Base-by-base conservation (phyloP, 2,888 invertebrate genomes). In the Athripsodes cinereus region DNA sequence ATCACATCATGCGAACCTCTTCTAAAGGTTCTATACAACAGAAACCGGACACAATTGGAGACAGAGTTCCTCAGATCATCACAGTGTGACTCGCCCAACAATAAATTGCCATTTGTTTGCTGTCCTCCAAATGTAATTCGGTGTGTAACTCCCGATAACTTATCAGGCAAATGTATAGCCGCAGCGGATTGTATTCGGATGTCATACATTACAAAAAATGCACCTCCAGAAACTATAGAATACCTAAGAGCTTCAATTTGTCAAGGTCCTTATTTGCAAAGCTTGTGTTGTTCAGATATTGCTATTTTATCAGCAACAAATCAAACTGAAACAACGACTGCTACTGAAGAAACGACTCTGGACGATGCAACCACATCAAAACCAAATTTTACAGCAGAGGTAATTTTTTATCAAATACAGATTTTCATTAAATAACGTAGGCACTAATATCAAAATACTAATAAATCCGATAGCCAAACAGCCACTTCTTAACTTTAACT, bases 201-300 rank as follows among this genome's bases (percentile, higher is more conserved):
- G n/a, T n/a, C n/a, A n/a, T n/a, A n/a, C n/a, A n/a, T n/a, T n/a
- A n/a, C n/a, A n/a, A n/a, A n/a, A 60, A 61, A 53, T 18, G 55
- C 52, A 44, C 53, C 46, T 40, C 57, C 49, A n/a, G 22, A 50
- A n/a, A 49, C 59, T 2, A 34, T 57, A 52, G 59, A 44, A 57
- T 62, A 46, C 62, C 59, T 60, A 55, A 62, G 53, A 47, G 62
- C 22, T 6, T 64, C 21, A 61, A 64, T 73, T 57, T 75, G 73
- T 58, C 34, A 60, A 5, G 69, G 70, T 20, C 49, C 66, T 2
- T 67, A 65, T 2, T 65, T 64, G 51, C 70, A 66, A 60, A 71
- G 72, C 68, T 68, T 78, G 35, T 72, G 76, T 67, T 71, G 76
- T 65, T 67, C 40, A 16, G 8, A 40, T 13, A 40, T 13, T 40